Conservation (phyloP, 2,888 invertebrate genomes). For the Perithous albicinctus region DNA sequence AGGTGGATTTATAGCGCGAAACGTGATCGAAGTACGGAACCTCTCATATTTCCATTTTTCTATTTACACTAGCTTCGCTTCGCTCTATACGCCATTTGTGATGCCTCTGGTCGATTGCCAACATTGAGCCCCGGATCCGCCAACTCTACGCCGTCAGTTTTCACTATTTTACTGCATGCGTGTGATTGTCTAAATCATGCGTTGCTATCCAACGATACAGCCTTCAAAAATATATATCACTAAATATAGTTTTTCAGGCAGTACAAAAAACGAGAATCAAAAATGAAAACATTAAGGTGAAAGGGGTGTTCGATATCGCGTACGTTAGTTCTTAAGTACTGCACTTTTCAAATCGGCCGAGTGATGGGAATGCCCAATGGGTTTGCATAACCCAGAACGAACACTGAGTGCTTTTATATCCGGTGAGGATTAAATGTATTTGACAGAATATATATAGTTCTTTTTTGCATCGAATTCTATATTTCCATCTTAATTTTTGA, state of each 20-base stretch:
- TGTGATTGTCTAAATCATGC: slow-evolving; percentile 21
- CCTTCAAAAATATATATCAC: neutral
- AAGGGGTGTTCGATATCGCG: neutral
- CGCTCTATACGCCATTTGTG: slow-evolving; percentile 46
- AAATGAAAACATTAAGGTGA: slow-evolving; percentile 8
- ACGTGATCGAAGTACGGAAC: slow-evolving; percentile 64
- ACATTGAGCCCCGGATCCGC: slow-evolving; percentile 2
- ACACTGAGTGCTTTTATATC: no score
- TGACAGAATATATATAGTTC: no score
- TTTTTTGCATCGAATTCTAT: neutral
- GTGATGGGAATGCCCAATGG: no score
- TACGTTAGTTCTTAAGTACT: neutral
- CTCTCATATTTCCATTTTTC: slow-evolving; percentile 67
- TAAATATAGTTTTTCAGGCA: slow-evolving; percentile 3
- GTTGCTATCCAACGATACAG: neutral
- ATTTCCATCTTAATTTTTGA: no score
- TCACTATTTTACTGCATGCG: slow-evolving; percentile 6
- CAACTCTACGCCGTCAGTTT: neutral
- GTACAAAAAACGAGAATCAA: slow-evolving; percentile 19
- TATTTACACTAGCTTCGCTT: slow-evolving; percentile 60
- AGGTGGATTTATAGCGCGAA: slow-evolving; percentile 66
- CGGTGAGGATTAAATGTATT: no score
- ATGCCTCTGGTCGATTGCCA: slow-evolving; percentile 55
- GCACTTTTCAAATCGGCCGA: neutral
- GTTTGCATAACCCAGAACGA: no score